A percentile compares a stretch with the other conserved stretches of the same genome.
Conservation (phyloP, 1,140 invertebrate species). For the Drosophila elegans region DNA sequence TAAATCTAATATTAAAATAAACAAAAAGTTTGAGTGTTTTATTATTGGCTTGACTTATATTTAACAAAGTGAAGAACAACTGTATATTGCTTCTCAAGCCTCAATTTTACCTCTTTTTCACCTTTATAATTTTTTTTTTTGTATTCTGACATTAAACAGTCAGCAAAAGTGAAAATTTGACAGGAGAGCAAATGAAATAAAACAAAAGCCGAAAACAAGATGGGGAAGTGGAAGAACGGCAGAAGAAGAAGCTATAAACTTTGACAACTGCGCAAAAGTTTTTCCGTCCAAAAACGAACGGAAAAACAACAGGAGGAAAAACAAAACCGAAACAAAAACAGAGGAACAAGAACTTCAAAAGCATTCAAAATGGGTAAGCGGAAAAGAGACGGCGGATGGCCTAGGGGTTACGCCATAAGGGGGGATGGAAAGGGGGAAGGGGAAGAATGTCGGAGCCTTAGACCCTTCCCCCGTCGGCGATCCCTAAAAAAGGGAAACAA, state of each 20-base stretch:
- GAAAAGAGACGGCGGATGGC: conserved; percentile 25
- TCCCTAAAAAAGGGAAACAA: conserved; percentile 52
- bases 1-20: too few relatives aligned
- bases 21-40: too few relatives aligned
- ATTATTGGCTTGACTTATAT: neutral
- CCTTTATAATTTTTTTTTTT: neutral
- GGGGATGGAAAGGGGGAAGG: neutral
- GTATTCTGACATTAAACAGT: conserved; percentile 65
- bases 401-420: neutral
- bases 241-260: conserved; percentile 53
- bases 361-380: conserved; percentile 65
- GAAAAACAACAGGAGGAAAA: conserved; percentile 26
- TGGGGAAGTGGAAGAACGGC: conserved; percentile 1
- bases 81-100: neutral
- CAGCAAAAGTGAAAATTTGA: conserved; percentile 81
- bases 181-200: conserved; percentile 71
- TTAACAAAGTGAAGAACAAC: neutral
- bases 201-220: conserved; percentile 54
- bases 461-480: neutral
- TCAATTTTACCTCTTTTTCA: neutral
- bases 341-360: conserved; percentile 63
- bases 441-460: neutral
- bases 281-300: conserved; percentile 44
- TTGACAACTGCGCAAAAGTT: conserved; percentile 76
- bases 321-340: conserved; percentile 52